Evolutionary conservation across 64 coral and sea anemone genomes (phyloP).

Genomic region (Platygyra sinensis): DNA sequence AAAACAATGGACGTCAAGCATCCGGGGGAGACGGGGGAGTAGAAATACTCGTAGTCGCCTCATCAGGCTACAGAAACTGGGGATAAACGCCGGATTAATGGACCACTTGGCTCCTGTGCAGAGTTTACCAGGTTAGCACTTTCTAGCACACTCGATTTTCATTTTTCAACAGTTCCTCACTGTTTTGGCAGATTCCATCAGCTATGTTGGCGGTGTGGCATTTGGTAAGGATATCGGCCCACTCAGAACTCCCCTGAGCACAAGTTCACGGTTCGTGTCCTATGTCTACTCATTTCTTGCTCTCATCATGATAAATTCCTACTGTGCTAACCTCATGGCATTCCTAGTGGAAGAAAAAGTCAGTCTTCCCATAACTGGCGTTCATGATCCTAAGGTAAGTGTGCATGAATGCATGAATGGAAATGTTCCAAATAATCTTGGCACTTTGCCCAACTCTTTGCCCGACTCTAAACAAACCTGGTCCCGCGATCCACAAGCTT

Average conservation of each 20-base stretch:
- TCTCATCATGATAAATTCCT: slow-evolving; percentile 21
- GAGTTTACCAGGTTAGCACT: no score
- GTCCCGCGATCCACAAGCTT: no score
- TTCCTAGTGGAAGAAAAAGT: slow-evolving; percentile 9
- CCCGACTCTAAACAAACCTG: no score
- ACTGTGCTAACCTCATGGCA: slow-evolving; percentile 26
- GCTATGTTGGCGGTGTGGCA: slow-evolving; percentile 12
- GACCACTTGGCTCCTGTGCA: no score
- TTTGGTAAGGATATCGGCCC: slow-evolving; percentile 47
- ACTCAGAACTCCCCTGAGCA: background rate
- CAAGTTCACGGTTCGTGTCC: slow-evolving; percentile 25
- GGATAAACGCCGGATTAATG: no score
- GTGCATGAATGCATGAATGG: background rate
- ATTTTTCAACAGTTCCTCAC: background rate
- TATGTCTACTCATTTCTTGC: slow-evolving; percentile 16
- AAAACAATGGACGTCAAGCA: no score
- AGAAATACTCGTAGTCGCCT: no score
- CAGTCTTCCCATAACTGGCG: slow-evolving; percentile 3
- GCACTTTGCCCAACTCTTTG: no score
- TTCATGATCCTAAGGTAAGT: slow-evolving; percentile 17
- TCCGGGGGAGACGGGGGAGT: no score
- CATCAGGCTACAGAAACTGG: no score
- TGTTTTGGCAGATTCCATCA: slow-evolving; percentile 21
- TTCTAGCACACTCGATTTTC: no score
- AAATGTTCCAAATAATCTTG: no score